These are phyloP conservation scores for Drosophila incognita DNA, from an alignment of 2,888 invertebrate genomes.

Conservation along the genomic window DNA sequence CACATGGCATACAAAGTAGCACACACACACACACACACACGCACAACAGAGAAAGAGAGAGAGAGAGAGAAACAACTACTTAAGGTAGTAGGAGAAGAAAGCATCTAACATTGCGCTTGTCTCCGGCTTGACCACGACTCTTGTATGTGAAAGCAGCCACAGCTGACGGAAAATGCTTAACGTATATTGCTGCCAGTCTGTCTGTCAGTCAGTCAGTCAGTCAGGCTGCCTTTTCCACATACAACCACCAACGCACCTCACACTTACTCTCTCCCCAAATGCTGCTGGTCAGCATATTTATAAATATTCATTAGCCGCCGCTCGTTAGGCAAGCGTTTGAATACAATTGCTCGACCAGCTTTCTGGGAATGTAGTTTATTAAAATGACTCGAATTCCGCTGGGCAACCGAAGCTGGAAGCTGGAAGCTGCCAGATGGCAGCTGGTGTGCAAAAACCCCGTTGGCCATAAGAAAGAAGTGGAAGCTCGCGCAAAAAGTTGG, in stretches of 20 bases:
- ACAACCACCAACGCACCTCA: not conserved
- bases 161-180: slow-evolving; percentile 48
- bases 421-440: slow-evolving; percentile 19
- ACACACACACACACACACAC: slow-evolving; percentile 1
- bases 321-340: slow-evolving; percentile 29
- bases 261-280: not conserved
- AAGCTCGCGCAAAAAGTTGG: slow-evolving; percentile 32
- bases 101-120: slow-evolving; percentile 12
- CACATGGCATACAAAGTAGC: slow-evolving; percentile 18
- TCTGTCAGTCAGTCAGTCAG: slow-evolving; percentile 13
- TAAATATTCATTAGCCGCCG: slow-evolving; percentile 74
- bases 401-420: slow-evolving; percentile 32
- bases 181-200: slow-evolving; percentile 41
- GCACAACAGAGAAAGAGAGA: not conserved
- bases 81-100: slow-evolving; percentile 27
- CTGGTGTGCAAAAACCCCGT: slow-evolving; percentile 13
- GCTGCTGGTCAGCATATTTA: slow-evolving; percentile 34
- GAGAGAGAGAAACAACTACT: slow-evolving; percentile 1
- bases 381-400: slow-evolving; percentile 58
- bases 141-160: slow-evolving; percentile 8
- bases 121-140: slow-evolving; percentile 29
- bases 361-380: slow-evolving; percentile 57
- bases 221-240: not conserved
- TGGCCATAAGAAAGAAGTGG: slow-evolving; percentile 3
- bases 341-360: slow-evolving; percentile 25